Conservation (phyloP, 2,888 invertebrate species). For the Drosophila tripunctata region DNA sequence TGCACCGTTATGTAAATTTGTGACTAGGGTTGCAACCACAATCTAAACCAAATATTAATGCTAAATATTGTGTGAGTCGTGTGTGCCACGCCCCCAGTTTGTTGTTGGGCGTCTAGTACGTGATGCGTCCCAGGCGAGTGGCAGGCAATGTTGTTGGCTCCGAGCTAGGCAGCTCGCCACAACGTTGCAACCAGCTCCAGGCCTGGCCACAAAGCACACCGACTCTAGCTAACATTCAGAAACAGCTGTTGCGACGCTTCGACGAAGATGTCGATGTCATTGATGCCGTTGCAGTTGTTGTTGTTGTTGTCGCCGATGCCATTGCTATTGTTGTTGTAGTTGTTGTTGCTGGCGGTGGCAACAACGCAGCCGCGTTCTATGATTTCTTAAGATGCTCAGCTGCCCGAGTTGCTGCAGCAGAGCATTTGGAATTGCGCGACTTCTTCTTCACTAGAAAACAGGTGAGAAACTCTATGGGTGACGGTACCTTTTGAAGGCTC, state of each 20-base stretch:
- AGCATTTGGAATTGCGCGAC: conserved; percentile 74
- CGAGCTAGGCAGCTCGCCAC: conserved; percentile 69
- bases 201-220: conserved; percentile 70
- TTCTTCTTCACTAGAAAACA: conserved; percentile 83
- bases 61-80: conserved; percentile 40
- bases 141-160: conserved; percentile 67
- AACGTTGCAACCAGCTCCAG: conserved; percentile 71
- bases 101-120: conserved; percentile 46
- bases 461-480: conserved; percentile 83
- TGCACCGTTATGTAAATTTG: conserved; percentile 28
- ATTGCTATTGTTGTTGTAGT: conserved; percentile 3
- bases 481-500: conserved; percentile 82
- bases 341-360: conserved; percentile 45
- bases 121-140: conserved; percentile 66
- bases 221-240: conserved; percentile 77
- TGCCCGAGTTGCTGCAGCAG: conserved; percentile 32
- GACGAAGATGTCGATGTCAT: conserved; percentile 21
- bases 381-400: conserved; percentile 70
- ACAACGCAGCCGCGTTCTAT: conserved; percentile 77
- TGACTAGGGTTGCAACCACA: neutral
- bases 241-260: conserved; percentile 71
- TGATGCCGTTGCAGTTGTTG: conserved; percentile 24
- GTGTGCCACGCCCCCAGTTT: conserved; percentile 48
- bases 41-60: conserved; percentile 28
- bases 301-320: conserved; percentile 5